Evolutionary conservation across 1,140 invertebrate genomes (phyloP).

Genomic region (Diorhabda elongata): DNA sequence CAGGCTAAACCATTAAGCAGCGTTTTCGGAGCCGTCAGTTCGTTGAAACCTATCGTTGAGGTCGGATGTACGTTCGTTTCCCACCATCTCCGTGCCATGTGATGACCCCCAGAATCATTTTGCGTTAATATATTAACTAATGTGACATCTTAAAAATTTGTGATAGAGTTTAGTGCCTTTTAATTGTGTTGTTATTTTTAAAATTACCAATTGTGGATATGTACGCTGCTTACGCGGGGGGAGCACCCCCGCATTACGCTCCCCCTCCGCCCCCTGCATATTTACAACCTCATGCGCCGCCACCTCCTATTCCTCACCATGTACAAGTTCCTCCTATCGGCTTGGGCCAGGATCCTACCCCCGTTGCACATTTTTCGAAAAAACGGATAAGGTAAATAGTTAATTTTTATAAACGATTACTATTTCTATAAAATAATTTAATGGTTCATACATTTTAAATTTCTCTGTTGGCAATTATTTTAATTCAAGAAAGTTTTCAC

Average conservation of each 20-base stretch:
- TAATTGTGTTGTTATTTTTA: slow-evolving; percentile 1
- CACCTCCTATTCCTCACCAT: slow-evolving; percentile 46
- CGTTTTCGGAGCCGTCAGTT: slow-evolving; percentile 10
- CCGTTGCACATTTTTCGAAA: slow-evolving; percentile 51
- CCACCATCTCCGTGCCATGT: neutral
- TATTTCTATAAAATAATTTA: too few species aligned
- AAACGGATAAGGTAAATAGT: slow-evolving; percentile 42
- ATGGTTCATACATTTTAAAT: too few species aligned
- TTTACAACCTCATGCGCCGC: slow-evolving; percentile 48
- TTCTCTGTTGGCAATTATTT: too few species aligned
- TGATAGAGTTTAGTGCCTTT: slow-evolving; percentile 12
- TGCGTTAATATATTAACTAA: neutral
- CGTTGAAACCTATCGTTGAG: slow-evolving; percentile 1
- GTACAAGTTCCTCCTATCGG: slow-evolving; percentile 40
- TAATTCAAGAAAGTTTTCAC: too few species aligned
- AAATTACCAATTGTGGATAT: slow-evolving; percentile 36
- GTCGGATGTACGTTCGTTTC: neutral
- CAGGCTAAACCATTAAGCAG: neutral
- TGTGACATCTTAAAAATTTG: slow-evolving; percentile 1
- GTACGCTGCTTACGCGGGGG: slow-evolving; percentile 52
- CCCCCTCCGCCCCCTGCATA: slow-evolving; percentile 51
- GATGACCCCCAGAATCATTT: neutral
- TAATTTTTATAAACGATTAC: too few species aligned
- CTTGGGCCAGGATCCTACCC: slow-evolving; percentile 44
- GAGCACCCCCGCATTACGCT: slow-evolving; percentile 53